Conservation (phyloP, 92 coral and sea anemone species). For the Zoanthus solanderi region DNA sequence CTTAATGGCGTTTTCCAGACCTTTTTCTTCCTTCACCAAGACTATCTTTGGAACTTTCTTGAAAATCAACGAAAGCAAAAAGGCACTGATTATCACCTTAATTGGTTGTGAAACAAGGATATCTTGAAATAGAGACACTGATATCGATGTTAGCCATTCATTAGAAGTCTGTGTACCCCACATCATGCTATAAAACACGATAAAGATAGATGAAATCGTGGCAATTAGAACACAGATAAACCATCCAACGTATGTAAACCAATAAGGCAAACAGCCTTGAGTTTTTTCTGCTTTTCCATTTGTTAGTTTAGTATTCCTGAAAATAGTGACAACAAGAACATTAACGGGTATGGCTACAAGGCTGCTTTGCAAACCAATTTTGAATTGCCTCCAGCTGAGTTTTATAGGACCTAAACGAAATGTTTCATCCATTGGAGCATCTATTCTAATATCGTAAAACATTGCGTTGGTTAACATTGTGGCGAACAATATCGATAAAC, state of each 20-base stretch:
- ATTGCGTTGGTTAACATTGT: conserved; percentile 86
- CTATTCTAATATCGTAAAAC: conserved; percentile 70
- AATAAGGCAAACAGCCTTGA: conserved; percentile 51
- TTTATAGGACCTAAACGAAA: conserved; percentile 74
- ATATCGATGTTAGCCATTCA: conserved; percentile 84
- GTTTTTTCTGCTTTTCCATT: not conserved
- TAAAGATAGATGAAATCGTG: conserved; percentile 58
- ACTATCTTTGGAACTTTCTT: conserved; percentile 67
- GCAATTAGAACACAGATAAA: conserved; percentile 59
- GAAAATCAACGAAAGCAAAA: conserved; percentile 67
- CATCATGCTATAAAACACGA: conserved; percentile 76
- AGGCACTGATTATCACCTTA: conserved; percentile 69
- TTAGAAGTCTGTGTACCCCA: conserved; percentile 87
- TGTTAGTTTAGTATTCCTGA: conserved; percentile 60
- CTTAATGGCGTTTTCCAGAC: not conserved
- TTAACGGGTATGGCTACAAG: conserved; percentile 77
- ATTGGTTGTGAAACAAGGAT: conserved; percentile 77
- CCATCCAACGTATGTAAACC: conserved; percentile 72
- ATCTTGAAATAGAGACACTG: conserved; percentile 78
- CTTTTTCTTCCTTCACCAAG: conserved; percentile 15
- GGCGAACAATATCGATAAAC: conserved; percentile 77
- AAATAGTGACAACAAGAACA: conserved; percentile 69
- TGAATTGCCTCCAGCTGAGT: conserved; percentile 80
- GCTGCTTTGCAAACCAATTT: conserved; percentile 81
- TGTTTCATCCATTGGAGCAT: conserved; percentile 38